Conservation (phyloP, 1,140 invertebrate species). For the Cydia pomonella region DNA sequence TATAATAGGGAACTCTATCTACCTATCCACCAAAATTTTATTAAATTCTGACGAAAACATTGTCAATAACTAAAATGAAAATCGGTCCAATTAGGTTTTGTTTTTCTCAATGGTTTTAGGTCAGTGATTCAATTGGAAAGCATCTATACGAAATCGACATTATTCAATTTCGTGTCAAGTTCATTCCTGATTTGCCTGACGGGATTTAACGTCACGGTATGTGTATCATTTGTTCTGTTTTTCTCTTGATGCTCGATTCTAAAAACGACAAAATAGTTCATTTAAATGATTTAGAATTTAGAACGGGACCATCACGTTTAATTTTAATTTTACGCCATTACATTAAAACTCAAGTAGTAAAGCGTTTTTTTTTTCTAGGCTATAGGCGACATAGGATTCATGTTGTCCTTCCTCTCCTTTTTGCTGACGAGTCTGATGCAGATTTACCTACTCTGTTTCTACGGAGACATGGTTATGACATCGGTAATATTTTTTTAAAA, state of each 20-base stretch:
- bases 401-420: conserved; percentile 47
- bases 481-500: conserved; percentile 40
- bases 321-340: no score
- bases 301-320: no score
- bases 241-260: no score
- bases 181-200: conserved; percentile 46
- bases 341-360: no score
- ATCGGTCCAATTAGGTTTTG: conserved; percentile 39
- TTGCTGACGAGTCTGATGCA: conserved; percentile 45
- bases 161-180: conserved; percentile 45
- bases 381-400: conserved; percentile 41
- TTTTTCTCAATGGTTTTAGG: conserved; percentile 36
- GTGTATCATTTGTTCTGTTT: no score
- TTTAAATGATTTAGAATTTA: no score
- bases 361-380: conserved; percentile 42
- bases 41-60: no score
- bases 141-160: conserved; percentile 40
- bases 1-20: no score
- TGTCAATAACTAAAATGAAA: no score
- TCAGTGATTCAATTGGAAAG: conserved; percentile 36
- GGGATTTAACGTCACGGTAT: conserved; percentile 46
- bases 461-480: conserved; percentile 51
- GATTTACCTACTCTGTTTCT: conserved; percentile 53
- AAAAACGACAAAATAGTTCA: no score
- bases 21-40: no score